Conservation (phyloP, 2,113 vertebrate species). For the Tichodroma muraria region DNA sequence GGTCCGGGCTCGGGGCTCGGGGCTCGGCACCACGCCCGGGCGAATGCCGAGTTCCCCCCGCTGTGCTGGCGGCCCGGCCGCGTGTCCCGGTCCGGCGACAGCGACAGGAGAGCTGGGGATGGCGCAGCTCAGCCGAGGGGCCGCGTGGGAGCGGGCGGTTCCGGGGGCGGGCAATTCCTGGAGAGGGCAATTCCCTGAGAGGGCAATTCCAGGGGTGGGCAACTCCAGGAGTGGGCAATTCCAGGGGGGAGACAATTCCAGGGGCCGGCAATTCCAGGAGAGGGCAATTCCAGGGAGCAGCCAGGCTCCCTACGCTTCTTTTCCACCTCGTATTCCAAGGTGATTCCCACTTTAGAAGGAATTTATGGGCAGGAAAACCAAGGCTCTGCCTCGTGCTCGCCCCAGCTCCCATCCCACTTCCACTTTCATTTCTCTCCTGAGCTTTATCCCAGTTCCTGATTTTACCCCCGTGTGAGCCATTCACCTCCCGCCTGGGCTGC, state of each 20-base stretch:
- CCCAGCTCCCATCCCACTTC: not conserved
- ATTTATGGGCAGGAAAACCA: not conserved
- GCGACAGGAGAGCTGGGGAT: not conserved
- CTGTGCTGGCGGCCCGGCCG: not conserved
- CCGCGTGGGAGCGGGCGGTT: too few species aligned
- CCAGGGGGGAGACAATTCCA: not conserved
- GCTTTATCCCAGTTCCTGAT: not conserved
- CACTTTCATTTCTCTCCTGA: not conserved
- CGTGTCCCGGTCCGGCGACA: accelerated
- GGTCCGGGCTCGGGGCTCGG: too few species aligned
- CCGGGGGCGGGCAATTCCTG: not conserved
- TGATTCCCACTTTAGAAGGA: not conserved
- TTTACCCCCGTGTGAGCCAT: too few species aligned
- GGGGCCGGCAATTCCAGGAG: not conserved
- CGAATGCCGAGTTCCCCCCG: too few species aligned
- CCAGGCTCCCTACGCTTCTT: not conserved
- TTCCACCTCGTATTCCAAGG: too few species aligned
- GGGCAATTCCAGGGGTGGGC: accelerated
- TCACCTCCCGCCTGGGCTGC: too few species aligned
- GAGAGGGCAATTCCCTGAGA: not conserved
- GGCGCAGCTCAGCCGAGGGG: not conserved
- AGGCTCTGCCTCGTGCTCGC: not conserved
- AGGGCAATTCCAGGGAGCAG: not conserved
- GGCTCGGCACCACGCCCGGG: too few species aligned
- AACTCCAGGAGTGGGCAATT: not conserved